Percentiles rank a stretch among this genome's conserved stretches.
Evolutionary conservation across 1,140 invertebrate genomes (phyloP).

Genomic region (Drosophila virilis): DNA sequence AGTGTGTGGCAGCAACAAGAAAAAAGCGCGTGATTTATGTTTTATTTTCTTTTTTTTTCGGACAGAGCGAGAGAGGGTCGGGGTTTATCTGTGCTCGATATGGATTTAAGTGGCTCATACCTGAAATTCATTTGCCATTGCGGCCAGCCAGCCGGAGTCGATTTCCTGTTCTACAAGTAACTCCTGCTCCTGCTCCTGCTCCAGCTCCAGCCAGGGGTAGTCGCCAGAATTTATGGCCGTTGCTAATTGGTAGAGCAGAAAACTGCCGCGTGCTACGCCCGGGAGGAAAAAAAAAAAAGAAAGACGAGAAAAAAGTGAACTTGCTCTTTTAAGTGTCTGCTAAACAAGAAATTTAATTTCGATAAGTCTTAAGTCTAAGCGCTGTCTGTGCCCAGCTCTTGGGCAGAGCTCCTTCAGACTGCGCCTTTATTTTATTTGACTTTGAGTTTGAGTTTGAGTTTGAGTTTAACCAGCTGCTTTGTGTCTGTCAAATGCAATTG

Average conservation of each 20-base stretch:
- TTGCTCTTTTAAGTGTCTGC: constrained; percentile 53
- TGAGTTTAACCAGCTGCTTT: constrained; percentile 69
- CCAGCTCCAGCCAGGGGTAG: constrained; percentile 23
- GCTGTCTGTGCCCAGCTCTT: neutral
- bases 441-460: constrained; percentile 41
- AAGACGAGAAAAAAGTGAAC: constrained; percentile 28
- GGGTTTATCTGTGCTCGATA: constrained; percentile 61
- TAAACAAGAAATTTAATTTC: constrained; percentile 65
- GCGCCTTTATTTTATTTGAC: neutral
- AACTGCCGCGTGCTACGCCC: constrained; percentile 56
- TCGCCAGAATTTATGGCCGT: constrained; percentile 71
- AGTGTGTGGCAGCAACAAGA: constrained; percentile 48
- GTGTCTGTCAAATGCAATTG: constrained; percentile 69
- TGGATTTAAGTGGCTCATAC: constrained; percentile 54
- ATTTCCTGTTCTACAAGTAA: constrained; percentile 36
- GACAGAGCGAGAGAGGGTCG: neutral
- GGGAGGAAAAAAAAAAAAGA: constrained; percentile 12
- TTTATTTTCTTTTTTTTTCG: constrained; percentile 15
- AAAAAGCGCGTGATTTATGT: constrained; percentile 71
- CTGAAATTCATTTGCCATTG: constrained; percentile 77
- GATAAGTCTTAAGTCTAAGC: constrained; percentile 11
- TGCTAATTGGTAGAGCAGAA: constrained; percentile 78
- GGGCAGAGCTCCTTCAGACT: neutral
- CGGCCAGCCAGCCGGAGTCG: constrained; percentile 71
- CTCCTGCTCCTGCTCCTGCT: constrained; percentile 42